A percentile compares a stretch with the other conserved stretches of the same genome.
Conservation (phyloP, 2,888 invertebrate genomes). For the Furcula furcula region DNA sequence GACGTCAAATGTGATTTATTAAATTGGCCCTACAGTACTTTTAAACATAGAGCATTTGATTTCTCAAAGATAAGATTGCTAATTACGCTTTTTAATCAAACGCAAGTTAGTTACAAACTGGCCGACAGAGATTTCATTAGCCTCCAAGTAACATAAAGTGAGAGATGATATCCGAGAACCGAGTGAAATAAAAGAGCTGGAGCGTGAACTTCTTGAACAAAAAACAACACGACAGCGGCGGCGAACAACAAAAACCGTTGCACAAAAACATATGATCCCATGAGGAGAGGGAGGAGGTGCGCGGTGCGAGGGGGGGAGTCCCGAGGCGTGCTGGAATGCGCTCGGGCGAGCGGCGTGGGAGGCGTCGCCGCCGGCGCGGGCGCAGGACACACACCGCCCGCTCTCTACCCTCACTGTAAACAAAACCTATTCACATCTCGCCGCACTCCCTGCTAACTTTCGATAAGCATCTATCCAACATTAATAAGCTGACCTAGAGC, state of each 20-base stretch:
- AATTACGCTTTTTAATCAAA: constrained; percentile 13
- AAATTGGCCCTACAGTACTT: too few species aligned
- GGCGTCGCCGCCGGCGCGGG: constrained; percentile 59
- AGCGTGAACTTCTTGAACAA: constrained; percentile 73
- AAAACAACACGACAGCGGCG: constrained; percentile 73
- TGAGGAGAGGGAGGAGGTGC: constrained; percentile 43
- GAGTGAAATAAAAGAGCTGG: constrained; percentile 72
- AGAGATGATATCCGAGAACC: constrained; percentile 65
- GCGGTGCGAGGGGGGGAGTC: constrained; percentile 50
- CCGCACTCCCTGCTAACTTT: constrained; percentile 29
- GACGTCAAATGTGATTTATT: too few species aligned
- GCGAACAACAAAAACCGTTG: constrained; percentile 82
- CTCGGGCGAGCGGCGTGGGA: constrained; percentile 79
- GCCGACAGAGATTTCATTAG: constrained; percentile 23
- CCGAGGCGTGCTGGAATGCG: constrained; percentile 81
- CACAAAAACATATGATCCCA: constrained; percentile 82
- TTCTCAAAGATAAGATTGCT: too few species aligned
- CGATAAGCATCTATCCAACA: constrained; percentile 29
- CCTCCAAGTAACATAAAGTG: constrained; percentile 34
- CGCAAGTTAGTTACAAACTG: constrained; percentile 9
- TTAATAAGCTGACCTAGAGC: constrained; percentile 25
- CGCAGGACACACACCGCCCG: constrained; percentile 58
- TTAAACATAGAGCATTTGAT: too few species aligned
- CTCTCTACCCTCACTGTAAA: constrained; percentile 67
- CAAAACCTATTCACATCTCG: constrained; percentile 69